Evolutionary conservation across 2,797 vertebrate genomes (phyloP), one percentile per base, ranked within the genome.

Genomic region (Anguilla anguilla): DNA sequence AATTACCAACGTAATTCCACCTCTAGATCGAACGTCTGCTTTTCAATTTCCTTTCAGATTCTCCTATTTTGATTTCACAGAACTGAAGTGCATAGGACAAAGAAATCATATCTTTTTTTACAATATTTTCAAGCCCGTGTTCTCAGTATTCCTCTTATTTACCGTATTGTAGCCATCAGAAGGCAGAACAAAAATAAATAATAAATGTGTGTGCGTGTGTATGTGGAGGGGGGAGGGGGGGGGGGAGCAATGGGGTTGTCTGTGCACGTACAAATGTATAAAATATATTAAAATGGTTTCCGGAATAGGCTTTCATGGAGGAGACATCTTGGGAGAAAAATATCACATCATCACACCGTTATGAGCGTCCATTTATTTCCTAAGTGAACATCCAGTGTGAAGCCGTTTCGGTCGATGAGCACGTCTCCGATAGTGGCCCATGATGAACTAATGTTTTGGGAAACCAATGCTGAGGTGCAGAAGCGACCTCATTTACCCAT

Each of bases 391-490:
- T 81, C 46, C 79, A 49, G 79, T 3, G 46, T 7, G 79, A n/a
- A 82, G 79, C 79, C 46, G 46, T 51, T 82, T n/a, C 79, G 25
- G 46, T 82, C 79, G 46, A 82, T 51, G 79, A 82, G 46, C 46
- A 22, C 10, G 46, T 49, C 77, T 81, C 11, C 49, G 79, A 82
- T 49, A 51, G 79, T 82, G 79, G 46, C 43, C 43, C 46, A 4
- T 10, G 46, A 51, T 82, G 79, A 82, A 82, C 51, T 82, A 51
- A 82, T 51, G 79, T 82, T 51, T 82, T 46, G 25, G 46, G 51
- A 82, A 82, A 82, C 79, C 79, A 51, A 87, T 51, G 64, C 79
- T 49, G 59, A 82, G 81, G 86, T 11, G 43, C 77, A 49, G 46
- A 69, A 49, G 25, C 51, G 43, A 83, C 79, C 86, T 83, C 43